phyloP scores from a whole-genome alignment of 2,888 invertebrate species.

The Netelia virgata region DNA sequence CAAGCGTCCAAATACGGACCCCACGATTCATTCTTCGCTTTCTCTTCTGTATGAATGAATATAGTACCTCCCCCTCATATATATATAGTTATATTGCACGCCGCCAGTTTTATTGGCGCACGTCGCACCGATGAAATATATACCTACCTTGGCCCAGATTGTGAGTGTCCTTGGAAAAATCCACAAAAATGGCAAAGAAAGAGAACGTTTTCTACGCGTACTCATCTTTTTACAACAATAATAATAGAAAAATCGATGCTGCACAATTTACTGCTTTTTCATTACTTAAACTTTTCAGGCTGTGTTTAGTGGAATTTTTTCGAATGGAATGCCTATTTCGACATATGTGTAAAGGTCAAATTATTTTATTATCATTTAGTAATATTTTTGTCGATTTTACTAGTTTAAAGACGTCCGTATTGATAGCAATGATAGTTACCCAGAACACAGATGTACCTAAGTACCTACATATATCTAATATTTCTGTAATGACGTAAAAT shows the following conservation, averaged over 20 bases:
- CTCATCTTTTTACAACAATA: not conserved
- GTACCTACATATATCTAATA: too few relatives aligned
- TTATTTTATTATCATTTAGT: too few relatives aligned
- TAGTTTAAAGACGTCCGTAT: too few relatives aligned
- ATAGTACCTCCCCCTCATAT: constrained; percentile 29
- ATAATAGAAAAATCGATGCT: not conserved
- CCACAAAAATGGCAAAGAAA: constrained; percentile 23
- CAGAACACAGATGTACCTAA: too few relatives aligned
- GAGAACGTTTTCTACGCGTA: not conserved
- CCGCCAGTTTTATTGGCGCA: constrained; percentile 37
- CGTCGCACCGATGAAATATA: constrained; percentile 44
- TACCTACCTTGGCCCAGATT: constrained; percentile 61
- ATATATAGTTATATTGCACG: constrained; percentile 28
- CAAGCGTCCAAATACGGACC: constrained; percentile 61
- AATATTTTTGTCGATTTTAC: too few relatives aligned
- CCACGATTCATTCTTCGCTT: constrained; percentile 65
- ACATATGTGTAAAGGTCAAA: too few relatives aligned
- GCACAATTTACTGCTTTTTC: too few relatives aligned
- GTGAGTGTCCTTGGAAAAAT: constrained; percentile 11
- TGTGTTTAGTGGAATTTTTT: too few relatives aligned
- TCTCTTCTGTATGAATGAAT: constrained; percentile 65
- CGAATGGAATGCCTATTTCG: too few relatives aligned
- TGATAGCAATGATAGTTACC: too few relatives aligned
- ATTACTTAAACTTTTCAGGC: too few relatives aligned
- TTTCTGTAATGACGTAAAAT: too few relatives aligned